A percentile compares a stretch with the other conserved stretches of the same genome.
Conservation (phyloP, 2,888 invertebrate species). For the Cataglyphis rosenhaueri region DNA sequence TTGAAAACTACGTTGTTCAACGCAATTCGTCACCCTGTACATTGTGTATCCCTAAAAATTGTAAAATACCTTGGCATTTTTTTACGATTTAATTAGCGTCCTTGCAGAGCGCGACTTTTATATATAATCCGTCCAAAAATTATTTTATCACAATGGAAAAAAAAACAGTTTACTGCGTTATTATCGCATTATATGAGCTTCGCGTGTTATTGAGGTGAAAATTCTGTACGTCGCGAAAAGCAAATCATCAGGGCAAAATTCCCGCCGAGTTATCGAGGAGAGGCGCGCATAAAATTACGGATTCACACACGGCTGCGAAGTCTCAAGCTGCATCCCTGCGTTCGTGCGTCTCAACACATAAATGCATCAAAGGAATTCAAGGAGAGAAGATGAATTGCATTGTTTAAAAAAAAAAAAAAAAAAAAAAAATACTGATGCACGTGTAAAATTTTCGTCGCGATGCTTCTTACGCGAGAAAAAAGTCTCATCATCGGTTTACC, state of each 20-base stretch:
- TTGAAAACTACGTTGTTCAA: no score
- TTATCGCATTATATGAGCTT: background rate
- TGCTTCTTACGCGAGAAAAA: background rate
- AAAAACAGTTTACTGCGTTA: background rate
- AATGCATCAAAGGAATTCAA: no score
- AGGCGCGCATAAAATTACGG: conserved; percentile 22
- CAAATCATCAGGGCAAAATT: conserved; percentile 21
- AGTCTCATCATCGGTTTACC: background rate
- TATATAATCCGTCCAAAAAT: background rate
- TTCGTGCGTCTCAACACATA: background rate
- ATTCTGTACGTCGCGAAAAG: background rate
- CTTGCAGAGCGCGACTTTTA: background rate
- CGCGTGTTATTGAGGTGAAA: background rate
- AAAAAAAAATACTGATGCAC: background rate
- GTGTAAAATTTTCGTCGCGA: background rate
- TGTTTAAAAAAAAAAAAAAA: background rate
- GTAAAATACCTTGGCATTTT: background rate
- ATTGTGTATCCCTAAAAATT: background rate
- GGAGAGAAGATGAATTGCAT: background rate
- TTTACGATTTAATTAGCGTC: background rate
- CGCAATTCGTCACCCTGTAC: background rate
- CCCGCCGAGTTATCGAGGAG: conserved; percentile 20
- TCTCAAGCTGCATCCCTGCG: conserved; percentile 10
- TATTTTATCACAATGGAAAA: background rate
- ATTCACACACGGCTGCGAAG: conserved; percentile 10